Evolutionary conservation across 2,888 invertebrate species (phyloP).

Genomic region (Zhuqinia jingwanae): DNA sequence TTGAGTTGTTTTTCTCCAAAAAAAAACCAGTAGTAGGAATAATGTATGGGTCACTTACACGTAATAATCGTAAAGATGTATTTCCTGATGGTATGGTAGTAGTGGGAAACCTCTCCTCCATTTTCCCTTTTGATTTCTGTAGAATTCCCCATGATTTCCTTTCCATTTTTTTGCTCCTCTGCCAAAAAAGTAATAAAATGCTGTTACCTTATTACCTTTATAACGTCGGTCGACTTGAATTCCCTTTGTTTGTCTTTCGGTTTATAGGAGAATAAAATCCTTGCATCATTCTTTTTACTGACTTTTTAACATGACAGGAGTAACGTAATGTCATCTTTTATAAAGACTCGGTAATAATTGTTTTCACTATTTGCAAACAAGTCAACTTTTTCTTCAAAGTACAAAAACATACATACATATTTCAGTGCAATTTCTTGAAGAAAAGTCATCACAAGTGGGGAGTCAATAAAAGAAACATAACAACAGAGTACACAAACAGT

Average conservation of each 20-base stretch:
- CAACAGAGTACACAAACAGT: not conserved
- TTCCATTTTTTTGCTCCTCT: constrained; percentile 33
- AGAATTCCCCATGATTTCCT: constrained; percentile 49
- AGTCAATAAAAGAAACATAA: constrained; percentile 9
- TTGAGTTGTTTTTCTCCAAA: constrained; percentile 28
- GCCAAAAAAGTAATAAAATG: constrained; percentile 58
- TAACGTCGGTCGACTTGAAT: not conserved
- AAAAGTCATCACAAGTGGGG: not conserved
- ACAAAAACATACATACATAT: too few species aligned
- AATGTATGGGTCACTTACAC: constrained; percentile 60
- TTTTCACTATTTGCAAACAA: not conserved
- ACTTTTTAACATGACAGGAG: not conserved
- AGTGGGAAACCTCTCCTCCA: not conserved
- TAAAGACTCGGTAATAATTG: not conserved
- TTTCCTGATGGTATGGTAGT: constrained; percentile 12
- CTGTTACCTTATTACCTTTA: too few species aligned
- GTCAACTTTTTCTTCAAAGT: too few species aligned
- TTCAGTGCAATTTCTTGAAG: not conserved
- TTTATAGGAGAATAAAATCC: not conserved
- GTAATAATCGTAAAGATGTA: constrained; percentile 45
- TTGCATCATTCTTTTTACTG: constrained; percentile 20
- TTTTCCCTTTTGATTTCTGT: constrained; percentile 3
- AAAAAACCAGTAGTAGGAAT: too few species aligned
- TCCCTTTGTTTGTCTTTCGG: not conserved
- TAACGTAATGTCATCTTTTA: not conserved